phyloP scores from a whole-genome alignment of 2,888 invertebrate species.

The Alcis repandata region DNA sequence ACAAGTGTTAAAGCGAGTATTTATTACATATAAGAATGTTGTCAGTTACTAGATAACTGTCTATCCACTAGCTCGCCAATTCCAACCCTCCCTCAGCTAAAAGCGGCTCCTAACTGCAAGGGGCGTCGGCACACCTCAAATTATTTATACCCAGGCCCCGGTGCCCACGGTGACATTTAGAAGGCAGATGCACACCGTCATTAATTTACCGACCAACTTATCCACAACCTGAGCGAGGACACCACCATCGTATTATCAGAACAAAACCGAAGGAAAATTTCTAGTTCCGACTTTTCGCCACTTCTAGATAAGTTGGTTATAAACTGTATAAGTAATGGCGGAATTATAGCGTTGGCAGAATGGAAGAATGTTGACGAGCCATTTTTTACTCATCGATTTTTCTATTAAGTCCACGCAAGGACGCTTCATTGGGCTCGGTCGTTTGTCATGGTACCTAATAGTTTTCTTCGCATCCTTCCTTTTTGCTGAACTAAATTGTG shows the following conservation, averaged over 20 bases:
- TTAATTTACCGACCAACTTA: slow-evolving; percentile 39
- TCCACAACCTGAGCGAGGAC: not conserved
- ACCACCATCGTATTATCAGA: not conserved
- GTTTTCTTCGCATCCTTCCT: not conserved
- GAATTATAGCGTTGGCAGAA: slow-evolving; percentile 33
- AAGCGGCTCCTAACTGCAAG: slow-evolving; percentile 34
- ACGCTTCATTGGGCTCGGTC: slow-evolving; percentile 7
- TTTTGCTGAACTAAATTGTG: too few relatives aligned
- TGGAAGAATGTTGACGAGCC: slow-evolving; percentile 30
- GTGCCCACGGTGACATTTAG: slow-evolving; percentile 44
- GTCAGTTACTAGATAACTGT: not conserved
- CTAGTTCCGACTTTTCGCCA: not conserved
- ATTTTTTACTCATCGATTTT: slow-evolving; percentile 31
- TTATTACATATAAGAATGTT: not conserved
- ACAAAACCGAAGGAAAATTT: not conserved
- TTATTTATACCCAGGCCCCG: slow-evolving; percentile 44
- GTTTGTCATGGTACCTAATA: slow-evolving; percentile 6
- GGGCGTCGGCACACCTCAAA: slow-evolving; percentile 41
- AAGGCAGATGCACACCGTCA: slow-evolving; percentile 48
- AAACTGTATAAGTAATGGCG: slow-evolving; percentile 42
- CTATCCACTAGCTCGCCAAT: slow-evolving; percentile 14
- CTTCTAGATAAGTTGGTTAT: slow-evolving; percentile 2
- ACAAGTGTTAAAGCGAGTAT: too few relatives aligned
- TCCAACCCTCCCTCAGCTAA: slow-evolving; percentile 14
- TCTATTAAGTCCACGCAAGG: slow-evolving; percentile 18